Evolutionary conservation across 2,113 vertebrate genomes (phyloP), one percentile per base, ranked within the genome.

Genomic region (Bungarus multicinctus): DNA sequence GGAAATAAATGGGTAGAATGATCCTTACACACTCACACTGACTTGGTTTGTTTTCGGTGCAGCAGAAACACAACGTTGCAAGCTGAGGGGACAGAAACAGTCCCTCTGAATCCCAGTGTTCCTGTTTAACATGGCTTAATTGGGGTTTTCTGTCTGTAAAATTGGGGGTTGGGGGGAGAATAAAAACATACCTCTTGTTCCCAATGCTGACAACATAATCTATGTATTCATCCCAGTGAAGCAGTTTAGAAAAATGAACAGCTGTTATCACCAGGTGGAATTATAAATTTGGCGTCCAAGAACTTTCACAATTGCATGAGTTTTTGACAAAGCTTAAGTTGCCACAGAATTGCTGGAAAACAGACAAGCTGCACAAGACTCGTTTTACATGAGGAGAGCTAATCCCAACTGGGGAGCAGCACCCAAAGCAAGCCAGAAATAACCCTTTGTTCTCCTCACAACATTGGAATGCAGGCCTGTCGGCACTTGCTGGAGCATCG

Each of bases 341-440:
- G 91, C 88, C 91, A 93, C 93, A 74, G 74, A 93, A 85, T 0
- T 89, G 88, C 92, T 85, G 89, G 91, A 92, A 88, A 47, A 87
- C 34, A 90, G 85, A 88, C 85, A 74, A 43, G 90, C 90, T 0
- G 39, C 22, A 91, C 69, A 93, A 94, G 92, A 96, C 85, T 0
- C 60, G 47, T 90, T 30, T 81, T 93, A 88, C 12, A 3, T 9
- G 86, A 90, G 50, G 55, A 90, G 55, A 23, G 55, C 10, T 55
- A 53, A 58, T 57, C 93, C 74, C 91, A 60, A 30, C 64, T 58
- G 39, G 89, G 57, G 74, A 94, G 87, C 89, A 94, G 86, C 88
- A 93, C 57, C 92, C 91, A 57, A 93, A 96, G 89, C 90, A 92
- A 94, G 57, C 87, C 53, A 96, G 94, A 96, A 95, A 92, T 27